These are phyloP conservation scores for Chloroclystis v-ata DNA, from an alignment of 2,888 invertebrate species.

Conservation along the genomic window DNA sequence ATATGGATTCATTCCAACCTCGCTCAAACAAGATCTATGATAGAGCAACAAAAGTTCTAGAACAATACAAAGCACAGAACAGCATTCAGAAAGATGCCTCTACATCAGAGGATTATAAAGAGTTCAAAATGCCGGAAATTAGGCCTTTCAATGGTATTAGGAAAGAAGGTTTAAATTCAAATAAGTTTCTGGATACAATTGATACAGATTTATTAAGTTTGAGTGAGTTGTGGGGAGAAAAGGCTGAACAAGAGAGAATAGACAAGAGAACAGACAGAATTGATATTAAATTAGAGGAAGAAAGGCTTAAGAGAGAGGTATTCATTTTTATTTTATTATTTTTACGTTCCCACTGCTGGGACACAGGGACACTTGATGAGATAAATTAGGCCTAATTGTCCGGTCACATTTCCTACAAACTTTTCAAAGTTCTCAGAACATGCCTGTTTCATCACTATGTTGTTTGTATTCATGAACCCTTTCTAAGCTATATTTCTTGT, in stretches of 20 bases:
- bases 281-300: constrained; percentile 84
- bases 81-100: constrained; percentile 44
- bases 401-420: too few species aligned
- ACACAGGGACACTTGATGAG: too few species aligned
- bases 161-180: constrained; percentile 47
- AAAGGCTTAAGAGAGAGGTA: constrained; percentile 87
- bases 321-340: constrained; percentile 1
- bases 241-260: constrained; percentile 44
- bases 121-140: constrained; percentile 67
- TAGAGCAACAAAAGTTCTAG: constrained; percentile 62
- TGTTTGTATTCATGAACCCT: too few species aligned
- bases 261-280: constrained; percentile 60
- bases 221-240: constrained; percentile 81
- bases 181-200: constrained; percentile 56
- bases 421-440: too few species aligned
- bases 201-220: constrained; percentile 75
- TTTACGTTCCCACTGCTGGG: too few species aligned
- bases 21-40: constrained; percentile 68
- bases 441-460: too few species aligned
- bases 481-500: too few species aligned
- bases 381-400: too few species aligned
- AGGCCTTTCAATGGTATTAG: constrained; percentile 51
- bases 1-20: constrained; percentile 49
- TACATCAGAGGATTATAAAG: constrained; percentile 48
- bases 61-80: constrained; percentile 63